Evolutionary conservation across 2,113 vertebrate genomes (phyloP).

Genomic region (Mesocricetus auratus): DNA sequence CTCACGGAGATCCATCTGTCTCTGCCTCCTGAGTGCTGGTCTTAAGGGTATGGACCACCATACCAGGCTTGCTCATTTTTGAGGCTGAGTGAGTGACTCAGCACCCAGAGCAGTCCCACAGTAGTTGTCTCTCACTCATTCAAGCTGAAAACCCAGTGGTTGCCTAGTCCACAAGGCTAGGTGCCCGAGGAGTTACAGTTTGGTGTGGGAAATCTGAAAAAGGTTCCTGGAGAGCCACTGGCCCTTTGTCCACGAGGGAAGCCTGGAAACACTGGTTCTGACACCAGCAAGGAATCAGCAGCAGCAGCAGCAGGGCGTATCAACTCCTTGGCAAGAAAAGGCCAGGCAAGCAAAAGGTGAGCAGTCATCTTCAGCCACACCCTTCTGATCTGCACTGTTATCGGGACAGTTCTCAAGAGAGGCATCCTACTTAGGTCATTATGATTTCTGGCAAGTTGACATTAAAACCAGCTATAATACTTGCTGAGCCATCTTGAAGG

Average conservation of each 20-base stretch:
- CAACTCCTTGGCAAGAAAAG: not conserved
- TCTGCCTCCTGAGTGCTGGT: not conserved
- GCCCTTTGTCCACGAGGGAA: not conserved
- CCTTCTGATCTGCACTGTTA: not conserved
- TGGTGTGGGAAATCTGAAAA: not conserved
- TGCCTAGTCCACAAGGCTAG: not conserved
- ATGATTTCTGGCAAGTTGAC: not conserved
- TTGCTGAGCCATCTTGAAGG: not conserved
- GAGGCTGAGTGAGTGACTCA: not conserved
- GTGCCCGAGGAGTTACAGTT: not conserved
- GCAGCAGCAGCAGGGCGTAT: not conserved
- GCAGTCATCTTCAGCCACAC: not conserved
- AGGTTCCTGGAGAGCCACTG: conserved; percentile 2
- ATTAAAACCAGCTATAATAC: not conserved
- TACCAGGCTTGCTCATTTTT: not conserved
- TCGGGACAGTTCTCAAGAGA: not conserved
- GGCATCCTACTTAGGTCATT: not conserved
- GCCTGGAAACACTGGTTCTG: not conserved
- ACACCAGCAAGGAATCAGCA: not conserved
- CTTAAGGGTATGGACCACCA: not conserved
- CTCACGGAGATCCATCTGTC: not conserved
- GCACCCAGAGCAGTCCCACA: not conserved
- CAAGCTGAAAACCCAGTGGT: not conserved
- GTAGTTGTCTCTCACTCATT: not conserved
- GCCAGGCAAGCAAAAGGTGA: not conserved